Conservation (phyloP, 53 echinoderm and acorn worm genomes). For the Actinopyga echinites region DNA sequence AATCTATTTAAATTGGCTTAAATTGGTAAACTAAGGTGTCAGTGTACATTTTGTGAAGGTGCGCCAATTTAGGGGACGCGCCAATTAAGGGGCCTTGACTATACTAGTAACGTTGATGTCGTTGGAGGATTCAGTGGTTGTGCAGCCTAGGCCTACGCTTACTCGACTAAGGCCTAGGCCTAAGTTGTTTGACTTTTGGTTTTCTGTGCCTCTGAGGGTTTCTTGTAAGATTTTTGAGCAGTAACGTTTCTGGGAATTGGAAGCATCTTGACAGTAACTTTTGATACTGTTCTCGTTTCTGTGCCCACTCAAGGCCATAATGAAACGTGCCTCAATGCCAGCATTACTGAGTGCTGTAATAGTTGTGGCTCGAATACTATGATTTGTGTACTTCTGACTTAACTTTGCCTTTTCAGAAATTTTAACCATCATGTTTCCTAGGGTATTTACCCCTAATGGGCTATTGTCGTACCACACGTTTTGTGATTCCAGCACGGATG, state of each 20-base stretch:
- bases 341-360: slow-evolving; percentile 45
- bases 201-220: too few species aligned
- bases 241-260: not conserved
- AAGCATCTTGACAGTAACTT: slow-evolving; percentile 27
- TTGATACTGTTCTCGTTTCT: not conserved
- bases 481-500: not conserved
- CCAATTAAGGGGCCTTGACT: too few species aligned
- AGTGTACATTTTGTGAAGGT: too few species aligned
- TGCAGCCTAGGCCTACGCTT: too few species aligned
- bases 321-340: not conserved
- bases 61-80: too few species aligned
- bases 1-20: too few species aligned
- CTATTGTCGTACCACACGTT: slow-evolving; percentile 36
- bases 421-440: slow-evolving; percentile 5
- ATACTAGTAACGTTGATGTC: too few species aligned
- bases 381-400: slow-evolving; percentile 28
- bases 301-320: slow-evolving; percentile 20
- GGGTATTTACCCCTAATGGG: slow-evolving; percentile 21
- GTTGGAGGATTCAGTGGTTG: too few species aligned
- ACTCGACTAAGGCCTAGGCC: too few species aligned
- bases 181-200: too few species aligned
- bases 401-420: not conserved
- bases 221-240: too few species aligned
- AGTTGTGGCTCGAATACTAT: slow-evolving; percentile 44
- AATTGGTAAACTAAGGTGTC: too few species aligned